These are phyloP conservation scores for Hirtodrosophila trivittata DNA, from an alignment of 2,888 invertebrate genomes.

Conservation along the genomic window DNA sequence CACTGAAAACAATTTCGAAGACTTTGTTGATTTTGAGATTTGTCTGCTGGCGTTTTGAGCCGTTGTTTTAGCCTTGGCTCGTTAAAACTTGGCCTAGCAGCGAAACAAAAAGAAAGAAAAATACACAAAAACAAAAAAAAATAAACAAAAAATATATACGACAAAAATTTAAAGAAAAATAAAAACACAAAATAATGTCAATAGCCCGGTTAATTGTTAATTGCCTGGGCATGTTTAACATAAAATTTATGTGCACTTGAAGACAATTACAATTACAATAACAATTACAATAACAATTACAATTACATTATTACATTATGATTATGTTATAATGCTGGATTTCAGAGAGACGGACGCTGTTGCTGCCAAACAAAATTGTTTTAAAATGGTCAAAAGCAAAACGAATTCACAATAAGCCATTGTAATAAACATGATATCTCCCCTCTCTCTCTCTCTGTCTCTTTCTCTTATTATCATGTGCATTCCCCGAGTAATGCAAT, in stretches of 20 bases:
- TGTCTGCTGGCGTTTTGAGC: neutral
- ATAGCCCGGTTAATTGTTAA: conserved; percentile 51
- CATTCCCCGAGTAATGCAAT: too few species aligned
- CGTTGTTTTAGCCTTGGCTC: conserved; percentile 39
- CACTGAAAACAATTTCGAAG: too few species aligned
- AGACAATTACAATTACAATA: conserved; percentile 16
- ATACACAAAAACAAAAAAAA: conserved; percentile 31
- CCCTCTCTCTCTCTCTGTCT: too few species aligned
- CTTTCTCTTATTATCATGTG: too few species aligned
- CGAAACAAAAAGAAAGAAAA: neutral
- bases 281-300: conserved; percentile 16
- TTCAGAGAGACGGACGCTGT: conserved; percentile 15
- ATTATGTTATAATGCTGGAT: conserved; percentile 26
- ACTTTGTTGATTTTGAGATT: conserved; percentile 16
- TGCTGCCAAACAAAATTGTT: conserved; percentile 29
- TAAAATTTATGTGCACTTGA: conserved; percentile 30
- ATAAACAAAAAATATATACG: neutral
- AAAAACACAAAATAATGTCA: conserved; percentile 41
- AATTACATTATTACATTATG: conserved; percentile 6
- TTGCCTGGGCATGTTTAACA: conserved; percentile 34
- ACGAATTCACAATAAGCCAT: conserved; percentile 17
- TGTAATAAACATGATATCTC: conserved; percentile 18
- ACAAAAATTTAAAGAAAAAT: neutral
- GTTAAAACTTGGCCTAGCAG: conserved; percentile 27
- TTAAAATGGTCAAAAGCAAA: conserved; percentile 29